A percentile compares a stretch with the other conserved stretches of the same genome.
Conservation (phyloP, 1,140 invertebrate species). For the Anastrepha ludens region DNA sequence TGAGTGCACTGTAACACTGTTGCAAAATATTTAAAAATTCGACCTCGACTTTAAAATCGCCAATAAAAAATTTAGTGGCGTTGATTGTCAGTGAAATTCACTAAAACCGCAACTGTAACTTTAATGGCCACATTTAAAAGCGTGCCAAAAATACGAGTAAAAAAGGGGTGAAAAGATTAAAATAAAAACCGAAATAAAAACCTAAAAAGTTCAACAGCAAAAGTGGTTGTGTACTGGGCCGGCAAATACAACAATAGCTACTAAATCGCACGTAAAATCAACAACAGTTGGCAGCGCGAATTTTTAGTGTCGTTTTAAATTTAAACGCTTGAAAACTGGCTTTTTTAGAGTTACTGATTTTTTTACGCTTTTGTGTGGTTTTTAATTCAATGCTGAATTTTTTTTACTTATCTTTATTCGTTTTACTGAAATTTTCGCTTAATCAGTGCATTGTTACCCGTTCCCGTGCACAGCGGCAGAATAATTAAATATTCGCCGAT, state of each 20-base stretch:
- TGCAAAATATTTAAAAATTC: constrained; percentile 11
- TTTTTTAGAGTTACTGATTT: neutral
- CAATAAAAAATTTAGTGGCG: constrained; percentile 32
- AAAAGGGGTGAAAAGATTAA: neutral
- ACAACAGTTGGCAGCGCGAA: constrained; percentile 27
- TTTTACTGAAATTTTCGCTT: neutral
- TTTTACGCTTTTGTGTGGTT: neutral
- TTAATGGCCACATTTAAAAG: constrained; percentile 23
- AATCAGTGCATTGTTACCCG: neutral
- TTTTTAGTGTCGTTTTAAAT: constrained; percentile 47
- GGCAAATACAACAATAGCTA: neutral
- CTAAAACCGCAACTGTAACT: constrained; percentile 28
- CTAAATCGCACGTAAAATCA: constrained; percentile 18
- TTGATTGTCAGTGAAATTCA: constrained; percentile 20
- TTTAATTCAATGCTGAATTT: neutral
- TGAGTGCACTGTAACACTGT: neutral
- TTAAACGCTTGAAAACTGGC: constrained; percentile 28
- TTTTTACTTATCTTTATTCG: neutral
- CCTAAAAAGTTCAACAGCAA: constrained; percentile 1
- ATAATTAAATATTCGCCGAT: neutral
- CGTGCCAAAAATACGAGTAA: neutral
- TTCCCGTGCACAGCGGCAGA: neutral
- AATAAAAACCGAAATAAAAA: neutral
- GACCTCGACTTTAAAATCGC: constrained; percentile 6
- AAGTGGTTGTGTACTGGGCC: neutral